Evolutionary conservation across 2,113 vertebrate genomes (phyloP).

Genomic region (Scomber colias): DNA sequence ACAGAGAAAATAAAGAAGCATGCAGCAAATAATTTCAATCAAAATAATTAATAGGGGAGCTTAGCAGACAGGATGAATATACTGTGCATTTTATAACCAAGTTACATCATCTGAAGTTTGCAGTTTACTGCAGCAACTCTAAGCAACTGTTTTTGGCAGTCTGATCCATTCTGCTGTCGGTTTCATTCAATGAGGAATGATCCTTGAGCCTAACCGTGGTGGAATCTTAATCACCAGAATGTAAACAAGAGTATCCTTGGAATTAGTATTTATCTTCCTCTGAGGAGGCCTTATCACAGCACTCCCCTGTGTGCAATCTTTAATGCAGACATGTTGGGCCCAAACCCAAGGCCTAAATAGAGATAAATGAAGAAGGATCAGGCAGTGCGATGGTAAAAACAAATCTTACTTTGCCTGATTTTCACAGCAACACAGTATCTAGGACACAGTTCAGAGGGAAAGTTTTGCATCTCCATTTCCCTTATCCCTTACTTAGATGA

Average conservation of each 20-base stretch:
- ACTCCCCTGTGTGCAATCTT: conserved; percentile 2
- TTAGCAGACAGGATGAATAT: not conserved
- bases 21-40: not conserved
- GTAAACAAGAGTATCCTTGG: conserved; percentile 36
- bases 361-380: conserved; percentile 22
- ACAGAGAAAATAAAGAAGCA: not conserved
- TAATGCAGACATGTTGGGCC: conserved; percentile 17
- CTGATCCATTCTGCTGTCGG: not conserved
- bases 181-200: conserved; percentile 9
- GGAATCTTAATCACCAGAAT: conserved; percentile 15
- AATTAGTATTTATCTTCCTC: conserved; percentile 23
- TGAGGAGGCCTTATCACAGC: conserved; percentile 14
- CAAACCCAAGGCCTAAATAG: conserved; percentile 5
- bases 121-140: not conserved
- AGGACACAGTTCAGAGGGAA: not conserved
- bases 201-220: not conserved
- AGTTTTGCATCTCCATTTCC: not conserved
- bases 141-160: conserved; percentile 13
- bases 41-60: not conserved
- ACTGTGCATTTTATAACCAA: not conserved
- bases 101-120: not conserved
- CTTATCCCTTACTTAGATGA: not conserved
- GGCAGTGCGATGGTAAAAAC: conserved; percentile 11
- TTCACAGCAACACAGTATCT: not conserved
- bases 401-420: not conserved